These are phyloP conservation scores for Trematomus loennbergii DNA, from an alignment of 2,113 vertebrate species.

Conservation along the genomic window DNA sequence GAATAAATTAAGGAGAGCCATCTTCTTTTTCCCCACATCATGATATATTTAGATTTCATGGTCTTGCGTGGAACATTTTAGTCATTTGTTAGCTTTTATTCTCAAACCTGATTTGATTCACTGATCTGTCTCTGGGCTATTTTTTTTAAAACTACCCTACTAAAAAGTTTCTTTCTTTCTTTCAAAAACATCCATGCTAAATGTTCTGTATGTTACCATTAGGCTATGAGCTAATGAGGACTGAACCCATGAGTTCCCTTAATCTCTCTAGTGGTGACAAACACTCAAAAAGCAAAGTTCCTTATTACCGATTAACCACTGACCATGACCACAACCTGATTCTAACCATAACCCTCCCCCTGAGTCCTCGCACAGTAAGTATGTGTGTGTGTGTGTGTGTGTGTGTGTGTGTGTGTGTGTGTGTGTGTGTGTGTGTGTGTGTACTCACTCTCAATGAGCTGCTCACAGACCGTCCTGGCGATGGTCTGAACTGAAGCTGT, in stretches of 20 bases:
- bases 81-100: too few species aligned
- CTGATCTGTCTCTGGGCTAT: too few species aligned
- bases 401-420: too few species aligned
- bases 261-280: background rate
- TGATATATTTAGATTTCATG: too few species aligned
- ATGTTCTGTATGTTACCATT: background rate
- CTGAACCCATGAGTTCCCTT: too few species aligned
- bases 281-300: background rate
- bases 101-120: too few species aligned
- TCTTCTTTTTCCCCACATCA: too few species aligned
- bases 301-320: background rate
- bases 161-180: too few species aligned
- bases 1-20: too few species aligned
- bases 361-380: background rate
- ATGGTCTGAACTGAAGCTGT: conserved; percentile 92
- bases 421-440: background rate
- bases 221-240: background rate
- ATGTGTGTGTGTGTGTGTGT: accelerated
- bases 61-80: too few species aligned
- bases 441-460: conserved; percentile 95
- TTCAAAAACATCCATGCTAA: too few species aligned
- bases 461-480: conserved; percentile 95
- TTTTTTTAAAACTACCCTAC: too few species aligned
- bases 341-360: background rate
- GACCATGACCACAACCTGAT: background rate